Percentiles rank a stretch among this genome's conserved stretches.
Conservation (phyloP, 2,888 invertebrate genomes). For the Disparrhopalites patrizii region DNA sequence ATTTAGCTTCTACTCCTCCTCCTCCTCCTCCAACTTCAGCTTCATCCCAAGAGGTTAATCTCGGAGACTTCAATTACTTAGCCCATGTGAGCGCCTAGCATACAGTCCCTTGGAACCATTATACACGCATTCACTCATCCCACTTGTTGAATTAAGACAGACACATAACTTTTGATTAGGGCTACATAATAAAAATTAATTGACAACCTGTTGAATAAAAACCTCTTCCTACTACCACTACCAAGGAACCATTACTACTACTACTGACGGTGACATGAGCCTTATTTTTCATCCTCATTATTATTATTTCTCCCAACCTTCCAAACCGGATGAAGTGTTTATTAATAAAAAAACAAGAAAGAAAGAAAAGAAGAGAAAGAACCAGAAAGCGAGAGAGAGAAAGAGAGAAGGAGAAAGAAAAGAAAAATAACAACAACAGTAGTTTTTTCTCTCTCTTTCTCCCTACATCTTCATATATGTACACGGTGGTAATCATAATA, state of each 20-base stretch:
- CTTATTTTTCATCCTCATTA: background rate
- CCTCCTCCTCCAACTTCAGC: too few relatives aligned
- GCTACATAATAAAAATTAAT: slow-evolving; percentile 5
- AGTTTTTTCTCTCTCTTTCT: background rate
- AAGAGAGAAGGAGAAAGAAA: background rate
- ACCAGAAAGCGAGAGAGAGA: background rate
- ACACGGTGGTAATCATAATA: background rate
- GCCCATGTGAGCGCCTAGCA: too few relatives aligned
- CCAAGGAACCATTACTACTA: background rate
- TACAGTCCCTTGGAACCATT: too few relatives aligned
- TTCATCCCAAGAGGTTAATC: too few relatives aligned
- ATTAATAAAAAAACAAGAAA: too few relatives aligned
- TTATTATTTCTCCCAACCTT: too few relatives aligned
- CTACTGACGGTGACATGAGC: background rate
- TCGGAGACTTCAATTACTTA: too few relatives aligned
- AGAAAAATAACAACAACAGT: background rate
- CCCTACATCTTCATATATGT: background rate
- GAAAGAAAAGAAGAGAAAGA: background rate
- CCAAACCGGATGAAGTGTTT: too few relatives aligned
- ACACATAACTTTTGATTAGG: slow-evolving; percentile 1
- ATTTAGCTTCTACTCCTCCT: too few relatives aligned
- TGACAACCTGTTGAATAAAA: slow-evolving; percentile 5
- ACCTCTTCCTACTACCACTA: background rate
- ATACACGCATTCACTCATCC: too few relatives aligned
- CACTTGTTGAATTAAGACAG: too few relatives aligned